phyloP scores from a whole-genome alignment of 2,888 invertebrate genomes.

The Caprella mutica region DNA sequence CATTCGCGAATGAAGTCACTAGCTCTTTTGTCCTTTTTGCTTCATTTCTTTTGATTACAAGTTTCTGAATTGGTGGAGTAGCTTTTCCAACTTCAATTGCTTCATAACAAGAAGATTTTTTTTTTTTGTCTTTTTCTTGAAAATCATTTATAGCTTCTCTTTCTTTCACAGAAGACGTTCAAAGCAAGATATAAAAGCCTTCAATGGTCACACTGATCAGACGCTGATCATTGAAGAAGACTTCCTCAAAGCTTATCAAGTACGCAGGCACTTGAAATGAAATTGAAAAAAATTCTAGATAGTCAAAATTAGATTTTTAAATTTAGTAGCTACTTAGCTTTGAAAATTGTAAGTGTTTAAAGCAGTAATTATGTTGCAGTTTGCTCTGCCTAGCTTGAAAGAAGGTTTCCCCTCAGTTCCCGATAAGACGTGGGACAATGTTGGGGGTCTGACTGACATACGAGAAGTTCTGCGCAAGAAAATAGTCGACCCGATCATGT shows the following conservation, averaged over 20 bases:
- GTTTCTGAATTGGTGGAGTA: not conserved
- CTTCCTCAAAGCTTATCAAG: no score
- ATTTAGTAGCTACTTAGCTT: no score
- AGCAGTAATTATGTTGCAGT: no score
- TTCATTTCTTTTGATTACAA: not conserved
- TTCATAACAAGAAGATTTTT: not conserved
- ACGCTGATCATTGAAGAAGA: no score
- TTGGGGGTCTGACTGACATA: slow-evolving; percentile 80
- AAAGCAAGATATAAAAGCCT: slow-evolving; percentile 92
- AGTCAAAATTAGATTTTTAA: no score
- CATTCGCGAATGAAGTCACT: no score
- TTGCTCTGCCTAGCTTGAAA: no score
- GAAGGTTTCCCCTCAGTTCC: slow-evolving; percentile 98
- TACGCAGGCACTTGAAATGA: no score
- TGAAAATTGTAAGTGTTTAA: no score
- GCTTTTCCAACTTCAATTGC: not conserved
- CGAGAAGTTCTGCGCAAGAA: slow-evolving; percentile 36
- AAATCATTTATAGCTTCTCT: not conserved
- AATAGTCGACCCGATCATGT: slow-evolving; percentile 23
- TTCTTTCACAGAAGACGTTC: slow-evolving; percentile 56
- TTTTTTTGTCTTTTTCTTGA: not conserved
- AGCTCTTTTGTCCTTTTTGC: no score
- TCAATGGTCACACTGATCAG: no score
- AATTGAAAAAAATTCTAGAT: no score
- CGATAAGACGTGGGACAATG: slow-evolving; percentile 91